Evolutionary conservation across 2,797 vertebrate species (phyloP), one percentile per base, ranked within the genome.

Genomic region (Pangasius djambal): DNA sequence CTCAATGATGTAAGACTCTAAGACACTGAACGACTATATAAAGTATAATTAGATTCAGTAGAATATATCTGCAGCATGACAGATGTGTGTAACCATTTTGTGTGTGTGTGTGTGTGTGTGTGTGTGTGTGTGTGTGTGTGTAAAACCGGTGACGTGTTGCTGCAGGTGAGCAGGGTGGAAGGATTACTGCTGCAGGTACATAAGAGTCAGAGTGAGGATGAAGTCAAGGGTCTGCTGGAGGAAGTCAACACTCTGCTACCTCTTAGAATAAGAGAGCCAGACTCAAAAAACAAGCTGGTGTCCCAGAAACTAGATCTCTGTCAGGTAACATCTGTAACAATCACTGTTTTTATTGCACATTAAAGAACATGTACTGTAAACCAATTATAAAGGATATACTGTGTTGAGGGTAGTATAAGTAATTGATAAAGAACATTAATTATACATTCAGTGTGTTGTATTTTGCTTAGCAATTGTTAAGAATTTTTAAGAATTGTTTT

Each of bases 141-240:
- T 88, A 55, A 78, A 52, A 31, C 59, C 40, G 6, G 16, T 78
- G 63, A 25, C 48, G 2, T 85, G 37, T 52, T 55, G 59, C 37
- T 88, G 48, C 81, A 98, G 96, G 96, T 98, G 83, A 97, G 95
- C 94, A 96, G 96, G 91, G 97, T 93, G 15, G 97, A 98, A 90
- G 96, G 96, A 34, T 91, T 97, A 92, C 91, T 98, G 89, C 94
- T 97, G 37, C 95, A 95, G 85, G 90, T 93, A 65, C 97, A 96
- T 91, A 95, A 91, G 88, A 94, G 91, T 34, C 59, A 96, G 88
- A 92, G 85, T 88, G 94, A 95, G 37, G 89, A 57, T 48, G 87
- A 92, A 61, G 87, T 82, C 0, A 2, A 84, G 40, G 83, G 90
- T 31, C 92, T 96, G 4, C 86, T 97, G 61, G 25, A 37, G 9